Evolutionary conservation across 2,888 invertebrate genomes (phyloP).

Genomic region (Pseudeuparius sepicola): DNA sequence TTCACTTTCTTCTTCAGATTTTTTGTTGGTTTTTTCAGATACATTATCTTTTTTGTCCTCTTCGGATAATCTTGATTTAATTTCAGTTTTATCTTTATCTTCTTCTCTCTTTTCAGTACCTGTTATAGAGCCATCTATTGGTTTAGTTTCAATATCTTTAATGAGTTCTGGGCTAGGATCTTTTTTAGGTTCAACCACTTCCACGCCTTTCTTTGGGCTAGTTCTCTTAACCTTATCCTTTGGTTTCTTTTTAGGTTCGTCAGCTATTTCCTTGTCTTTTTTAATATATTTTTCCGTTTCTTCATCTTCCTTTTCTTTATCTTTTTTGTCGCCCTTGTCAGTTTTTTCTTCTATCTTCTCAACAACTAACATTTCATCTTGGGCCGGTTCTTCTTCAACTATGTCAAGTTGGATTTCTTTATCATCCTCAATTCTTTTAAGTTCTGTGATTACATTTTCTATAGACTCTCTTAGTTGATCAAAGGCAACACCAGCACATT

Average conservation of each 20-base stretch:
- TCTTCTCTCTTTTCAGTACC: constrained; percentile 16
- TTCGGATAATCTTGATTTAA: too few relatives aligned
- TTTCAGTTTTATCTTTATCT: constrained; percentile 18
- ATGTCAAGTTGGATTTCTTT: too few relatives aligned
- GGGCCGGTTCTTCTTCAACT: too few relatives aligned
- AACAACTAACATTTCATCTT: too few relatives aligned
- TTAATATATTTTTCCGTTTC: constrained; percentile 10
- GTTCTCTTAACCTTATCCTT: constrained; percentile 16
- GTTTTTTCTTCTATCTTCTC: too few relatives aligned
- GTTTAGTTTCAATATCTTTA: too few relatives aligned
- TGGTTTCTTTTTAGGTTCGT: constrained; percentile 16
- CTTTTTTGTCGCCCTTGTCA: neutral
- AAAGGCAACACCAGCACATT: too few relatives aligned
- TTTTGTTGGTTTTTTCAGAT: constrained; percentile 16
- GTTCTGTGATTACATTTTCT: too few relatives aligned
- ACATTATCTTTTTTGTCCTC: constrained; percentile 12
- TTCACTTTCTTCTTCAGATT: constrained; percentile 17
- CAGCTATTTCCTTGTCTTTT: constrained; percentile 7
- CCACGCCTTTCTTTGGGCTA: constrained; percentile 12
- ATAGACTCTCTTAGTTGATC: too few relatives aligned
- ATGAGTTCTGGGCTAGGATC: constrained; percentile 14
- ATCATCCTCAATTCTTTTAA: too few relatives aligned
- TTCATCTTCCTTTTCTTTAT: constrained; percentile 13
- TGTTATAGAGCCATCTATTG: too few relatives aligned
- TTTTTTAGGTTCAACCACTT: constrained; percentile 14